phyloP scores from a whole-genome alignment of 2,888 invertebrate species.

The Melitaea athalia region DNA sequence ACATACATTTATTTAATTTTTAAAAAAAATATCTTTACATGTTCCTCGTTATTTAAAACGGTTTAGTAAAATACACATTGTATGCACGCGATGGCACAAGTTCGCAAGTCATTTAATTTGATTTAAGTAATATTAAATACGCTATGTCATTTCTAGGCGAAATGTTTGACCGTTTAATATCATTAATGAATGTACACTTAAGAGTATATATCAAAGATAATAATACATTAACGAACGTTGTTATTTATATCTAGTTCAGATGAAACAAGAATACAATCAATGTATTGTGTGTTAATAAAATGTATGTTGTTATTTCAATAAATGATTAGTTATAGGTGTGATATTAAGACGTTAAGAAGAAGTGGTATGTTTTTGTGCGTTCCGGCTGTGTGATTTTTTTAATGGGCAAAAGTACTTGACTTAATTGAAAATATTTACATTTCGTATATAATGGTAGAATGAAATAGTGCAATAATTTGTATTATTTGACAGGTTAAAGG shows the following conservation, averaged over 20 bases:
- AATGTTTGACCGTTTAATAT: constrained; percentile 17
- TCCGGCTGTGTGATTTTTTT: too few species aligned
- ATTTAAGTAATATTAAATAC: constrained; percentile 34
- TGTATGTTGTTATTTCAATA: too few species aligned
- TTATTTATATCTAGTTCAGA: neutral
- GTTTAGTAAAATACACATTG: constrained; percentile 68
- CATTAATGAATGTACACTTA: constrained; percentile 18
- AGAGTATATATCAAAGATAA: constrained; percentile 8
- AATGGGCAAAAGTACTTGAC: too few species aligned
- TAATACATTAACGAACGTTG: constrained; percentile 10
- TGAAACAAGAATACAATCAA: neutral
- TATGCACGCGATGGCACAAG: constrained; percentile 56
- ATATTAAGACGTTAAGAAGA: too few species aligned
- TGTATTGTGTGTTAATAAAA: neutral
- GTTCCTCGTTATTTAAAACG: constrained; percentile 48
- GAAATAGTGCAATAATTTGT: too few species aligned
- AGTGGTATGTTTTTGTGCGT: too few species aligned
- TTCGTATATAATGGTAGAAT: too few species aligned
- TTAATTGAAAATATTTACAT: too few species aligned
- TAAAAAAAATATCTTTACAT: constrained; percentile 53
- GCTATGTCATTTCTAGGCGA: constrained; percentile 33
- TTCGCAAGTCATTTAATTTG: constrained; percentile 38
- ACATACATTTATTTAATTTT: constrained; percentile 77
- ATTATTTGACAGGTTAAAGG: too few species aligned
- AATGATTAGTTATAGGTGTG: neutral